Base-by-base conservation (phyloP, 2,797 vertebrate species). In the Glyptemys insculpta region DNA sequence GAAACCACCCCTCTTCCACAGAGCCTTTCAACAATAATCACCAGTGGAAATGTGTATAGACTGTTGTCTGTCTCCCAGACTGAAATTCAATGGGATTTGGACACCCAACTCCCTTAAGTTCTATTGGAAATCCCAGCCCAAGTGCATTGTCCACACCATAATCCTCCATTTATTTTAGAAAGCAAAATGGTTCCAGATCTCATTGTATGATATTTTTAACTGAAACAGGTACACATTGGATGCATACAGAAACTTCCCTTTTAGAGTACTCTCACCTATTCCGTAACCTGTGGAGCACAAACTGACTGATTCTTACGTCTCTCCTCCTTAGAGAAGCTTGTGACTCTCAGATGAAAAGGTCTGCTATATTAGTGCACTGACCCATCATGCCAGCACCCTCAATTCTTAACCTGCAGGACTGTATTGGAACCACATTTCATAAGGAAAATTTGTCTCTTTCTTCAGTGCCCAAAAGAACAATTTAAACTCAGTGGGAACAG, bases 41-140 rank as follows among this genome's bases (percentile, higher is more conserved):
- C 72, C 54, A 95, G 57, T 78, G 79, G 83, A 21, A 68, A 68
- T 68, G 65, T 21, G 84, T 97, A 92, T 8, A 83, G 59, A 92
- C 90, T 62, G 59, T 87, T 95, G 93, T 96, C 89, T 87, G 41
- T 88, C 91, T 78, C 10, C 31, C 86, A 82, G 78, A 11, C 25
- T 72, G 68, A 41, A 41, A 41, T 44, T 29, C 87, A 91, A 78
- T 47, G 74, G 44, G 12, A 78, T 78, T 47, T 49, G 83, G 80
- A 94, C 91, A 95, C 12, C 90, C 80, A 87, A 47, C 81, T 88
- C 91, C 91, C 85, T 92, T 79, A 96, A 91, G 7, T 82, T 94
- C 44, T 85, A 94, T 91, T 91, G 79, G 89, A 96, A 94, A 23
- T 59, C 76, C 53, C 1, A 29, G 62, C 92, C 88, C 92, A 27